Evolutionary conservation across 2,888 invertebrate genomes (phyloP), one percentile per base, ranked within the genome.

Genomic region (Drosophila colorata): DNA sequence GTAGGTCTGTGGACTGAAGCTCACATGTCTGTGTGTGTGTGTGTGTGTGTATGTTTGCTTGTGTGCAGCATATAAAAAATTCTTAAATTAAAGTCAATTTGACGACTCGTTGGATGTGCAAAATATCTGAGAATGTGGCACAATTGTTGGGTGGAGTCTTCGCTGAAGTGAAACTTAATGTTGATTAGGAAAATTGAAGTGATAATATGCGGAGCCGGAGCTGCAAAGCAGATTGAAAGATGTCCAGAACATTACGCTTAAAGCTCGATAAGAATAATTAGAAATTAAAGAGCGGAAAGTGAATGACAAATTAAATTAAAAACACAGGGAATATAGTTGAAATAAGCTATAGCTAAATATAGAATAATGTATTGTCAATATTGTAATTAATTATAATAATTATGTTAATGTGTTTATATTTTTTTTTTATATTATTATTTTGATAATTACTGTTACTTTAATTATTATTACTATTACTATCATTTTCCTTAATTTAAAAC

Each of bases 1-100:
- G 44, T 73, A 37, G 46, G 11, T 23, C 40, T 51, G n/a, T 18
- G 20, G 41, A 23, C 18, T 31, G 23, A 1, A 4, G 13, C 33
- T 31, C 31, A 31, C 31, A 8, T 28, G 46, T n/a, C 9, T 51
- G 33, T 37, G 31, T 14, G 41, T 33, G 31, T 16, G 20, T 52
- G 37, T 31, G 33, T 48, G 41, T 43, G 44, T 43, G 57, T 43
- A 43, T 40, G 57, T 37, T 0, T 52, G 53, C 40, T 35, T 20
- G 38, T 40, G n/a, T 33, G 69, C 44, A 43, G 48, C 68, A 66
- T 60, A 76, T 76, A 74, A 68, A 80, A 83, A 83, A 83, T 76
- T 83, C 80, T 68, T 66, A 71, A 81, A 82, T 84, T 82, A 83
- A 83, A 82, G 84, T 81, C 84, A 81, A 79, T 75, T 81, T 78